Evolutionary conservation across 2,113 vertebrate species (phyloP).

Genomic region (Cynocephalus volans): DNA sequence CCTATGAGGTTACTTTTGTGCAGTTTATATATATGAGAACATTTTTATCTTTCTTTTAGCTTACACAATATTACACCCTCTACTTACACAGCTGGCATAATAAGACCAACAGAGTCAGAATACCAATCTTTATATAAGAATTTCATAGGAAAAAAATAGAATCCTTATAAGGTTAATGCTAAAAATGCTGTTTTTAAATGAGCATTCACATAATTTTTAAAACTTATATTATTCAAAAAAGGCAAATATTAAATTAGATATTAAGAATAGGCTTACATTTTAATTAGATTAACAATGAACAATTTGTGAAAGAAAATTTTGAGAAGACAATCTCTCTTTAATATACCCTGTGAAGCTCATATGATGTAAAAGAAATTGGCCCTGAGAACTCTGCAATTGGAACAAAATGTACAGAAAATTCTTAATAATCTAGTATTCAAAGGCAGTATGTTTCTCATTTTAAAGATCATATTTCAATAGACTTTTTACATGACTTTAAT

Average conservation of each 20-base stretch:
- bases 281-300: not conserved
- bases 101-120: conserved; percentile 56
- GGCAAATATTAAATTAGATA: not conserved
- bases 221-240: conserved; percentile 56
- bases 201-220: not conserved
- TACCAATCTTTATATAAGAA: not conserved
- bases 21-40: not conserved
- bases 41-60: conserved; percentile 77
- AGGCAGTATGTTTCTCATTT: conserved; percentile 31
- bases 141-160: conserved; percentile 64
- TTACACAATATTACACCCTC: conserved; percentile 43
- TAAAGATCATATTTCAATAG: not conserved
- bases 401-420: not conserved
- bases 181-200: conserved; percentile 40
- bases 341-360: not conserved
- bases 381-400: not conserved
- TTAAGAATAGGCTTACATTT: not conserved
- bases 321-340: not conserved
- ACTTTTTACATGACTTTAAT: conserved; percentile 44
- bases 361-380: not conserved
- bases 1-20: conserved; percentile 71
- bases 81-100: conserved; percentile 58
- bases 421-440: not conserved
- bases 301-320: not conserved
- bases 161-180: not conserved